phyloP scores from a whole-genome alignment of 2,888 invertebrate genomes.

The Lasioglossum pauxillum region DNA sequence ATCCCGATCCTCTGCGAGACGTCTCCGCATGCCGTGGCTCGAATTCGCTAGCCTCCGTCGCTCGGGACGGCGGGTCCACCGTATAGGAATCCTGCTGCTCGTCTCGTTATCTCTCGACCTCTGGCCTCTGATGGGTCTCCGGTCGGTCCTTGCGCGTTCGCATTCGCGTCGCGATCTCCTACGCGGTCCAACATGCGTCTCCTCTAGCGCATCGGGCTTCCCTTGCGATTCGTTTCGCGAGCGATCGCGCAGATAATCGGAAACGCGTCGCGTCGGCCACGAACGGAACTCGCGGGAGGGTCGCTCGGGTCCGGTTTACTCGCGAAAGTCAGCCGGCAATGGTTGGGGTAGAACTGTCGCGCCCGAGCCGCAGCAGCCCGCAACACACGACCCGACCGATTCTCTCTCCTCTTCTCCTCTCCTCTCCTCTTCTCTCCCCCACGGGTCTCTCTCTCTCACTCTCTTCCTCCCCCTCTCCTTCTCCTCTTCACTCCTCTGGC shows the following conservation, averaged over 20 bases:
- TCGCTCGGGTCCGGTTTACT: constrained; percentile 35
- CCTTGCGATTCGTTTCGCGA: background rate
- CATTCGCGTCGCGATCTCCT: background rate
- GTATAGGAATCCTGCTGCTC: constrained; percentile 46
- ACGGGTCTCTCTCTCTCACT: background rate
- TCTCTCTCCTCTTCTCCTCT: constrained; percentile 52
- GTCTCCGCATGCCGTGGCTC: constrained; percentile 65
- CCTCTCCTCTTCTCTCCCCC: background rate
- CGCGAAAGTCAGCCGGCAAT: constrained; percentile 79
- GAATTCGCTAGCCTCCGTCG: constrained; percentile 25
- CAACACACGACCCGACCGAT: constrained; percentile 81
- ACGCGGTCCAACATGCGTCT: constrained; percentile 9
- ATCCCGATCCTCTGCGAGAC: constrained; percentile 50
- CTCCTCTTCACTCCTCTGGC: background rate
- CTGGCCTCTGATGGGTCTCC: background rate
- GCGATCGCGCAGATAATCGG: background rate
- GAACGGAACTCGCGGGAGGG: constrained; percentile 20
- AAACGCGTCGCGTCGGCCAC: background rate
- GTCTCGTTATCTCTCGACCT: background rate
- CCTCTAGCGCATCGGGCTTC: too few relatives aligned
- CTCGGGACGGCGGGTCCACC: constrained; percentile 47
- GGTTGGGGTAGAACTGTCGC: constrained; percentile 84
- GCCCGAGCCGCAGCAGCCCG: constrained; percentile 84
- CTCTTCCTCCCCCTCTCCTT: background rate
- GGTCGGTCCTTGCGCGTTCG: constrained; percentile 10